Base-by-base conservation (phyloP, 2,797 vertebrate genomes). In the Muscicapa striata region DNA sequence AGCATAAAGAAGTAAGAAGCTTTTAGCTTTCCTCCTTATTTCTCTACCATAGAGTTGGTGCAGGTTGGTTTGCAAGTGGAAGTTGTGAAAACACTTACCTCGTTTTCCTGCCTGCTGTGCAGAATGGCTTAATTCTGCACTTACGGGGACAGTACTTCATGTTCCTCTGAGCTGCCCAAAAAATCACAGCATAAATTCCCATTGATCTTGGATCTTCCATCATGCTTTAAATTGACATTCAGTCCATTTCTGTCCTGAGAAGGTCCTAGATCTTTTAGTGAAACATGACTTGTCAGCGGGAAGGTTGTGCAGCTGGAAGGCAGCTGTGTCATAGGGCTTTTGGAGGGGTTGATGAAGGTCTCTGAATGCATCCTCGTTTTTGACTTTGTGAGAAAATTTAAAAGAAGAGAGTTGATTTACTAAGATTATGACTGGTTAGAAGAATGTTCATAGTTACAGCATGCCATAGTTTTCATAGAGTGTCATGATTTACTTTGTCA, bases 251-350 rank as follows among this genome's bases (percentile, higher is more conserved):
- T 83, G 36, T 52, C 23, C 43, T 17, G 29, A 24, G 43, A 54
- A 55, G 46, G 54, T 68, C 23, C 14, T 54, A 34, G 34, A 43
- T 69, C 27, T 87, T 68, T 9, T 17, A 66, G 70, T 32, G 36
- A 18, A 26, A 55, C 8, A 4, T 59, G 75, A 58, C 24, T 4
- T 68, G 40, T 46, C 43, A 43, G 30, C 0, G 0, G 61, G 76
- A 81, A n/a, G 21, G 16, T 27, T 86, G n/a, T 86, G 34, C 36
- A 52, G 69, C 57, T 69, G 48, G 22, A n/a, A 63, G 32, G 40
- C 3, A 2, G 30, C 43, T 81, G n/a, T 66, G 62, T 68, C 40
- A 4, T 1, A 24, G 32, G 22, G 30, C 38, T 87, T 90, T 72
- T 18, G 10, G 40, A 48, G 36, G 23, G 40, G 17, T 58, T 51